Base-by-base conservation (phyloP, 1,140 invertebrate genomes). In the Neodiprion fabricii region DNA sequence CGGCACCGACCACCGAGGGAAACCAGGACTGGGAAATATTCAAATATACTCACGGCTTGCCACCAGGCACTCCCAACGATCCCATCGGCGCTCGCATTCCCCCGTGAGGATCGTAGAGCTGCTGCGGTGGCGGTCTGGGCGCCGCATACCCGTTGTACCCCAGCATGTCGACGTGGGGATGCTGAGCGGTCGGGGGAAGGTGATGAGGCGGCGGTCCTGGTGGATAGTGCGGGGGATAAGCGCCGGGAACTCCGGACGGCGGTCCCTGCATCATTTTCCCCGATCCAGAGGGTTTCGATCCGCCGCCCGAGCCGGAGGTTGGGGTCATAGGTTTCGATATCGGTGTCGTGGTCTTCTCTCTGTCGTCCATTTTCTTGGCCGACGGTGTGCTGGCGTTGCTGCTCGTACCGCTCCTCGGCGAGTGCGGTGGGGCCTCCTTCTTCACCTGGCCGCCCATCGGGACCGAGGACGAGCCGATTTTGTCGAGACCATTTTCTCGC, bases 291-390 rank as follows among this genome's bases (percentile, higher is more conserved):
- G 87, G 77, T 68, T 90, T 89, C 40, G 89, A 69, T 66, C 83
- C 75, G 75, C 81, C 75, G 76, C 82, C 76, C 9, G 89, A 76
- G 0, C 90, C 92, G n/a, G 91, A 92, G 0, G 95, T 97, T 1
- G 96, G 96, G 5, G 96, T 97, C 65, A 95, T 92, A 1, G 96
- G 93, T 86, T 97, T 97, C 0, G 95, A 95, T 73, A 97, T 96
- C 1, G 96, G 96, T n/a, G 96, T 97, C 40, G 93, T 92, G 1
- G 96, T 93, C 85, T 97, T 97, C 76, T 95, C 93, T 0, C 89
- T 89, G n/a, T 91, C 89, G 75, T 93, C 92, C 86, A 94, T 88
- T 83, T 95, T 94, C 83, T 95, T 95, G 7, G 93, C 92, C 23
- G 94, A 95, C 0, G 94, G 94, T 1, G 87, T 89, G 74, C 93